Conservation (phyloP, 2,797 vertebrate species). For the Brachyalestes nurse region DNA sequence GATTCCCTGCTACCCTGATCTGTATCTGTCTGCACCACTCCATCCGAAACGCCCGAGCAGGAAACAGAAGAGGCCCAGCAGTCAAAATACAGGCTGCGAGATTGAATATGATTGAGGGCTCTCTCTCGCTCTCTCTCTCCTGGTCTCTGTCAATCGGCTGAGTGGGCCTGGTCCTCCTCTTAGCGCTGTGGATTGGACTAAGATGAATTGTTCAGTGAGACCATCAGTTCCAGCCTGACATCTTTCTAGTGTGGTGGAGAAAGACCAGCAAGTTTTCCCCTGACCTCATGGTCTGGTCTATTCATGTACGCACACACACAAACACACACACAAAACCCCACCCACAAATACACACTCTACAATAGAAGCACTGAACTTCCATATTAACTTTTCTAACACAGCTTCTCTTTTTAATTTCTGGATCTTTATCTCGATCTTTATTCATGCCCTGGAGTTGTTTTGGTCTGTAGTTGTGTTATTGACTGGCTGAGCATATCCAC, state of each 20-base stretch:
- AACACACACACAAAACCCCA: too few species aligned
- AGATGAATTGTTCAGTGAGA: constrained; percentile 67
- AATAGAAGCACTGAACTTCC: too few species aligned
- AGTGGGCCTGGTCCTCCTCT: constrained; percentile 26
- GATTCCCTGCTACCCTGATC: constrained; percentile 35
- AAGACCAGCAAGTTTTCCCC: constrained; percentile 61
- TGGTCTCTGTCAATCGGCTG: constrained; percentile 16
- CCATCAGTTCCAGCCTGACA: constrained; percentile 73
- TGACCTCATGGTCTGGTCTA: too few species aligned
- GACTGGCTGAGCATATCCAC: too few species aligned
- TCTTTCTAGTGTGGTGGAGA: constrained; percentile 57
- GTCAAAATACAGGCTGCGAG: constrained; percentile 1
- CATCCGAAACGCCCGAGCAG: constrained; percentile 14
- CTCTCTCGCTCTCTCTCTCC: neutral
- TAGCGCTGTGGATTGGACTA: constrained; percentile 61
- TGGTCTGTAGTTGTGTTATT: too few species aligned
- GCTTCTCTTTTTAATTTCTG: too few species aligned
- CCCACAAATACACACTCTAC: too few species aligned
- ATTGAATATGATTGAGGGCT: neutral
- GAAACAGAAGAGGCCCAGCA: neutral
- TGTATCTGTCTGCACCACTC: constrained; percentile 20
- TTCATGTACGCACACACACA: too few species aligned
- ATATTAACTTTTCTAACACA: too few species aligned
- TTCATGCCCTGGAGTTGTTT: too few species aligned
- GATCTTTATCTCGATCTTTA: too few species aligned